These are phyloP conservation scores for Hypanus sabinus DNA, from an alignment of 2,113 vertebrate genomes.

Conservation along the genomic window DNA sequence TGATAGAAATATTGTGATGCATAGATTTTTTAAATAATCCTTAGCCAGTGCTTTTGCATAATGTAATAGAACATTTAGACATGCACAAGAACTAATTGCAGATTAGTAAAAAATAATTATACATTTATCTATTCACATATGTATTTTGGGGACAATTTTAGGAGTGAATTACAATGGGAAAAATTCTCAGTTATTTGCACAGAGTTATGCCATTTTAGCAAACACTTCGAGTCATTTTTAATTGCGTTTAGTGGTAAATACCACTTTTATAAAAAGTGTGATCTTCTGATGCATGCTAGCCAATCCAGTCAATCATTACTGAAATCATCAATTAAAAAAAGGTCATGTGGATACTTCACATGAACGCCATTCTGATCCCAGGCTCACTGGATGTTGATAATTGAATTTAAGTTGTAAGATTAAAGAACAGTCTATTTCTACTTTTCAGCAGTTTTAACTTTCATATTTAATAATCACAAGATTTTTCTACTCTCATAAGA, in stretches of 20 bases:
- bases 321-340: conserved; percentile 6
- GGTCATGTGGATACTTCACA: not conserved
- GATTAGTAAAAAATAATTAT: not conserved
- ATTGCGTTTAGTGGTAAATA: not conserved
- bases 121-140: not conserved
- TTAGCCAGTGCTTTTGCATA: not conserved
- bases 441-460: too few species aligned
- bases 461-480: not conserved
- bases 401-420: not conserved
- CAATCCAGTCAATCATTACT: not conserved
- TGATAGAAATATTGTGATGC: too few species aligned
- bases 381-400: not conserved
- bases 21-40: not conserved
- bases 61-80: not conserved
- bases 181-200: not conserved
- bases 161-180: not conserved
- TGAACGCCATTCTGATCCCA: not conserved
- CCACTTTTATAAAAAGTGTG: not conserved
- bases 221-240: not conserved
- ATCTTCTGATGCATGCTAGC: not conserved
- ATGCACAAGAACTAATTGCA: not conserved
- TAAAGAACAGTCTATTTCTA: not conserved
- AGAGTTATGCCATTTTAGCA: not conserved
- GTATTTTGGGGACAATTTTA: not conserved
- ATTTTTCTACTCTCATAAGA: not conserved